phyloP scores from a whole-genome alignment of 2,113 vertebrate genomes.

The Romanogobio albipinnatus region DNA sequence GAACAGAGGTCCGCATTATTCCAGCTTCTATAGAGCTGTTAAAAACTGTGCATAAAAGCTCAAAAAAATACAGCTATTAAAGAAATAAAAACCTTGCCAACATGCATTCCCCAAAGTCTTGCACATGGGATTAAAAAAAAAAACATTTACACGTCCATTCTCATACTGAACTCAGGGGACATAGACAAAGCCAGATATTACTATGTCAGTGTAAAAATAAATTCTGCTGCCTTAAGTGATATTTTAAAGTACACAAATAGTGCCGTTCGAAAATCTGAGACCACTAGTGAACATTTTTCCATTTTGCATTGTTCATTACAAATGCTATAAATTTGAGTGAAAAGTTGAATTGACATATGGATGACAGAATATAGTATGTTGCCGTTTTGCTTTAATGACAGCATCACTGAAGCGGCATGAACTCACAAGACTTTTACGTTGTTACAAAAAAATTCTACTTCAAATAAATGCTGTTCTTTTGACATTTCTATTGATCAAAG shows the following conservation, averaged over 20 bases:
- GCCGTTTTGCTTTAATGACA: background rate
- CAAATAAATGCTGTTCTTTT: background rate
- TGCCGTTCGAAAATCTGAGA: background rate
- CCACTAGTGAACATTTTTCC: background rate
- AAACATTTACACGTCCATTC: background rate
- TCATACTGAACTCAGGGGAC: background rate
- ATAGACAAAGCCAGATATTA: background rate
- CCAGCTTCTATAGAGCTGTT: slow-evolving; percentile 19
- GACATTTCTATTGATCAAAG: background rate
- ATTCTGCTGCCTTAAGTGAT: background rate
- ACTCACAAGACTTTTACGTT: background rate
- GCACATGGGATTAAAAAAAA: background rate
- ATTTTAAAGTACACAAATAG: background rate
- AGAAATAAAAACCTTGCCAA: slow-evolving; percentile 18
- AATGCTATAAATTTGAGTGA: background rate
- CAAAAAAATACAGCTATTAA: slow-evolving; percentile 8
- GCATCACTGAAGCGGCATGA: background rate
- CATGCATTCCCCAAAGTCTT: slow-evolving; percentile 7
- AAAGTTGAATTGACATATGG: background rate
- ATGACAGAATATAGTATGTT: background rate
- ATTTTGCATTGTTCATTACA: background rate
- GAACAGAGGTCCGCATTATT: slow-evolving; percentile 24
- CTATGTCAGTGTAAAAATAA: background rate
- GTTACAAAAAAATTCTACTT: background rate
- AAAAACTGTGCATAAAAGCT: slow-evolving; percentile 24